phyloP scores from a whole-genome alignment of 2,797 vertebrate genomes.

The Chelon auratus region DNA sequence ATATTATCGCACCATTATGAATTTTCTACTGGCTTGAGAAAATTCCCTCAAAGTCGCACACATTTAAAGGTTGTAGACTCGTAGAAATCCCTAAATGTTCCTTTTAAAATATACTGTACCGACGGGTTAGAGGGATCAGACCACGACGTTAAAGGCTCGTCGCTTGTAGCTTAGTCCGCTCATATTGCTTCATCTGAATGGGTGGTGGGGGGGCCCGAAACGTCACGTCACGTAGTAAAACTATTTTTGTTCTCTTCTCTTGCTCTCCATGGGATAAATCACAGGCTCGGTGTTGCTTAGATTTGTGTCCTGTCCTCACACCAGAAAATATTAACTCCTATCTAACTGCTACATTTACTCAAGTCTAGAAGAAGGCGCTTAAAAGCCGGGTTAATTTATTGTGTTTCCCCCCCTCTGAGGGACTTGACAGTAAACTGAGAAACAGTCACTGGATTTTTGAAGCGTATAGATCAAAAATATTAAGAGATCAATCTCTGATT shows the following conservation, averaged over 20 bases:
- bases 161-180: constrained; percentile 10
- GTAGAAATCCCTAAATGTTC: constrained; percentile 15
- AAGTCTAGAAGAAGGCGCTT: constrained; percentile 47
- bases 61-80: background rate
- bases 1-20: constrained; percentile 1
- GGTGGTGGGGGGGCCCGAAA: constrained; percentile 36
- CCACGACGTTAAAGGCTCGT: background rate
- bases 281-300: constrained; percentile 51
- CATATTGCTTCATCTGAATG: constrained; percentile 47
- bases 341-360: constrained; percentile 56
- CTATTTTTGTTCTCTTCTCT: constrained; percentile 48
- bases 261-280: constrained; percentile 28
- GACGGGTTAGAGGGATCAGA: constrained; percentile 7
- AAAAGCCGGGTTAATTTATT: constrained; percentile 61
- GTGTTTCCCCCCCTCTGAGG: constrained; percentile 41
- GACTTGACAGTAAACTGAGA: constrained; percentile 44
- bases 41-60: background rate
- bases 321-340: constrained; percentile 50
- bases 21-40: constrained; percentile 25
- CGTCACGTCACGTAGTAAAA: constrained; percentile 65
- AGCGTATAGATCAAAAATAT: constrained; percentile 58
- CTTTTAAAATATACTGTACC: constrained; percentile 19
- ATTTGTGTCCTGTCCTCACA: constrained; percentile 39
- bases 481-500: constrained; percentile 56
- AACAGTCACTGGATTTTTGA: constrained; percentile 63